Percentiles rank a stretch among this genome's conserved stretches.
These are phyloP conservation scores for Hermatobates lingyangjiaoensis DNA, from an alignment of 1,140 invertebrate species.

Conservation along the genomic window DNA sequence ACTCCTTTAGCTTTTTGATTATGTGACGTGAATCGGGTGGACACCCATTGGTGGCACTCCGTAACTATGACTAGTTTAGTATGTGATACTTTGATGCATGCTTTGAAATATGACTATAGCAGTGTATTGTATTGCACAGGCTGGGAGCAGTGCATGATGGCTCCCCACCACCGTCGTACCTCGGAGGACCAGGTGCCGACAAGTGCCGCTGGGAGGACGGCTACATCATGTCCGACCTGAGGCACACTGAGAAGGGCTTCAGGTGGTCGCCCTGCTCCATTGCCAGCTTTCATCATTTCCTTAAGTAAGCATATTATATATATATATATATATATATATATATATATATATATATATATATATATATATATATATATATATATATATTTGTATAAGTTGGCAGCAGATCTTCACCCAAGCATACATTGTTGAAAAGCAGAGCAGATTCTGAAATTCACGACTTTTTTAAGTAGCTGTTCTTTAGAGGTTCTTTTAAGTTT, in stretches of 20 bases:
- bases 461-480: neutral
- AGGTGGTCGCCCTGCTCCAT: slow-evolving; percentile 84
- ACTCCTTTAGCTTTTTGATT: too few species aligned
- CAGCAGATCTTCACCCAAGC: too few species aligned
- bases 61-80: too few species aligned
- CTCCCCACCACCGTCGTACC: slow-evolving; percentile 78
- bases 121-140: too few species aligned
- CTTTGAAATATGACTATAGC: too few species aligned
- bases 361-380: neutral
- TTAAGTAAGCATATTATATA: slow-evolving; percentile 46
- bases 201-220: slow-evolving; percentile 91
- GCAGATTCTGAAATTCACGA: too few species aligned
- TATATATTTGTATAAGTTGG: too few species aligned
- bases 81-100: too few species aligned
- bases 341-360: neutral
- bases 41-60: too few species aligned
- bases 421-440: too few species aligned
- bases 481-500: neutral
- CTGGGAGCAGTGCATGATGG: slow-evolving; percentile 87
- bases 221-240: slow-evolving; percentile 86
- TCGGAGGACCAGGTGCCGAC: slow-evolving; percentile 85
- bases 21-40: too few species aligned
- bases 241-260: slow-evolving; percentile 86
- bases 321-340: neutral
- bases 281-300: slow-evolving; percentile 87